Conservation (phyloP, 1,140 invertebrate genomes). For the Episyrphus balteatus region DNA sequence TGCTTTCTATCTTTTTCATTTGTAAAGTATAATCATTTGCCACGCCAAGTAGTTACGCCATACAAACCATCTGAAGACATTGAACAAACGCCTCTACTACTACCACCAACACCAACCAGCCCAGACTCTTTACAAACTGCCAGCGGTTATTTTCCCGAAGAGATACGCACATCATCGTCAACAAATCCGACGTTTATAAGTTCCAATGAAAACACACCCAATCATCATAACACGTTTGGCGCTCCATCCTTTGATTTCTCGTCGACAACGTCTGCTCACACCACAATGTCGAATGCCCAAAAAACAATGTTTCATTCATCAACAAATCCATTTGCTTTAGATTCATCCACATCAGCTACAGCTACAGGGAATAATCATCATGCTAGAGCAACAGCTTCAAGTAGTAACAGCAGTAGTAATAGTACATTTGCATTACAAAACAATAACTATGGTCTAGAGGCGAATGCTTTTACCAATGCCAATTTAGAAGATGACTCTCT, state of each 20-base stretch:
- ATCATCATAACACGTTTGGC: slow-evolving; percentile 13
- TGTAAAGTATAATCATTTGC: slow-evolving; percentile 58
- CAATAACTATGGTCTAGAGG: slow-evolving; percentile 25
- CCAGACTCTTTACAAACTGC: slow-evolving; percentile 43
- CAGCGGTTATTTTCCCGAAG: slow-evolving; percentile 33
- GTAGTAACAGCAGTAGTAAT: slow-evolving; percentile 17
- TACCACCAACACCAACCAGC: slow-evolving; percentile 38
- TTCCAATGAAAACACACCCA: slow-evolving; percentile 32
- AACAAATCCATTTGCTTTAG: slow-evolving; percentile 28
- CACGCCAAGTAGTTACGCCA: slow-evolving; percentile 74
- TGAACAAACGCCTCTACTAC: slow-evolving; percentile 46
- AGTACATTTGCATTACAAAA: slow-evolving; percentile 24
- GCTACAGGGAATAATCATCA: slow-evolving; percentile 2
- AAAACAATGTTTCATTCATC: slow-evolving; percentile 11
- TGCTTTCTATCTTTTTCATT: not conserved
- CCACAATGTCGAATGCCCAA: slow-evolving; percentile 27
- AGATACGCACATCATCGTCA: slow-evolving; percentile 13
- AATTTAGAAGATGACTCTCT: not conserved
- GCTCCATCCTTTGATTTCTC: too few relatives aligned
- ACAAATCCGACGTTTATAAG: slow-evolving; percentile 34
- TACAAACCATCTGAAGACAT: slow-evolving; percentile 77
- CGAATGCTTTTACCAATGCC: slow-evolving; percentile 12
- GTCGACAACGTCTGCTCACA: slow-evolving; percentile 10
- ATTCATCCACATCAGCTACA: too few relatives aligned
- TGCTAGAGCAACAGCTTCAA: slow-evolving; percentile 6